Conservation (phyloP, 1,140 invertebrate genomes). For the Drosophila sp. region DNA sequence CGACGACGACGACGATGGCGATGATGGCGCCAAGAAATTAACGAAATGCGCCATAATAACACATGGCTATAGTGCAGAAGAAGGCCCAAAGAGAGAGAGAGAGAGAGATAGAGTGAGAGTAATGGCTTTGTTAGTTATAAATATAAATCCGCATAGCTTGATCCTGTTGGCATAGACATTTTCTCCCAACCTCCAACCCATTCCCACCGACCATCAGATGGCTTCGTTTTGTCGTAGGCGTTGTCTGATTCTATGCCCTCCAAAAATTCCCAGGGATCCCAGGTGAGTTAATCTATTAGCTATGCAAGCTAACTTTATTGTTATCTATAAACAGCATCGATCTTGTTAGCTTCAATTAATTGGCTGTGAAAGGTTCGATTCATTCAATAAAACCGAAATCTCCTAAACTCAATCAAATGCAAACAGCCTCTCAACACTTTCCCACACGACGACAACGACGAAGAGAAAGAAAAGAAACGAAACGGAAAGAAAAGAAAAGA, state of each 20-base stretch:
- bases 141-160: neutral
- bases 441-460: slow-evolving; percentile 40
- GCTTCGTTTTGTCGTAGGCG: neutral
- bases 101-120: no score
- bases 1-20: slow-evolving; percentile 4
- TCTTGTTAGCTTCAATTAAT: slow-evolving; percentile 79
- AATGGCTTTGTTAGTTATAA: neutral
- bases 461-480: slow-evolving; percentile 1
- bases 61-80: slow-evolving; percentile 33
- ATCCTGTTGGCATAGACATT: slow-evolving; percentile 4
- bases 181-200: no score
- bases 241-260: neutral
- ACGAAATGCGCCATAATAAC: slow-evolving; percentile 78
- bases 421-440: slow-evolving; percentile 72
- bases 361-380: slow-evolving; percentile 77
- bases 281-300: slow-evolving; percentile 57
- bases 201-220: no score
- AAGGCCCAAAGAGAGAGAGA: neutral
- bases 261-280: slow-evolving; percentile 26
- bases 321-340: slow-evolving; percentile 53
- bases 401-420: slow-evolving; percentile 53
- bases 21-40: slow-evolving; percentile 78
- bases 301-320: slow-evolving; percentile 62
- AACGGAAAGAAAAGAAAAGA: slow-evolving; percentile 1
- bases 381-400: slow-evolving; percentile 67